These are phyloP conservation scores for Mythimna vitellina DNA, from an alignment of 2,888 invertebrate genomes.

Conservation along the genomic window DNA sequence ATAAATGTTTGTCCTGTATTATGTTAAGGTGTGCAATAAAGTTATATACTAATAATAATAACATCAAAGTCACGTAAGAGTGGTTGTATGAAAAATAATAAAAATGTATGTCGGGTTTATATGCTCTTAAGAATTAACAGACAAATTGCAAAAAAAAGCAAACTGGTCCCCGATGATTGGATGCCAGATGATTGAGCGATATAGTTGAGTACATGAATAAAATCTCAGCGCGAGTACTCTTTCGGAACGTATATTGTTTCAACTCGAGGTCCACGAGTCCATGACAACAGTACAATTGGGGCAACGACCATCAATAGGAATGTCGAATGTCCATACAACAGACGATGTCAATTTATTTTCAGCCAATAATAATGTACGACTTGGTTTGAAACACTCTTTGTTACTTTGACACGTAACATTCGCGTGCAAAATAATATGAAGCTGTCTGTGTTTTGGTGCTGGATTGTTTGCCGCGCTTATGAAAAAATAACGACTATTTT, in stretches of 20 bases:
- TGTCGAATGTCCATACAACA: constrained; percentile 59
- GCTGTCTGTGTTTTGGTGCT: no score
- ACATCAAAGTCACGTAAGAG: no score
- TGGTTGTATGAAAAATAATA: no score
- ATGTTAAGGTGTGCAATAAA: no score
- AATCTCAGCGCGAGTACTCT: constrained; percentile 7
- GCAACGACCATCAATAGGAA: constrained; percentile 65
- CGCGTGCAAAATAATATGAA: constrained; percentile 10
- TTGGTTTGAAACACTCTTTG: constrained; percentile 32
- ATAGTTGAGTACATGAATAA: background rate
- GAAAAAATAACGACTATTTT: background rate
- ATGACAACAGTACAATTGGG: constrained; percentile 63
- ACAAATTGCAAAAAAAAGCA: background rate
- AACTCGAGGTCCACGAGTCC: constrained; percentile 34
- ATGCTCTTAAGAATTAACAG: background rate
- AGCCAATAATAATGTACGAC: constrained; percentile 35
- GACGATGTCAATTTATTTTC: constrained; percentile 64
- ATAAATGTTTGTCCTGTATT: no score
- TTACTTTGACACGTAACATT: constrained; percentile 22
- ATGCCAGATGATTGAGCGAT: background rate
- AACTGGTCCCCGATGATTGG: background rate
- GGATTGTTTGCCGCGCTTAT: constrained; percentile 10
- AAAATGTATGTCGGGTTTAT: no score
- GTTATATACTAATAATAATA: no score
- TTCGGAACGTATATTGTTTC: constrained; percentile 5